Percentiles rank a stretch among this genome's conserved stretches.
Conservation (phyloP, 1,140 invertebrate genomes). For the Aphaenogaster floridana region DNA sequence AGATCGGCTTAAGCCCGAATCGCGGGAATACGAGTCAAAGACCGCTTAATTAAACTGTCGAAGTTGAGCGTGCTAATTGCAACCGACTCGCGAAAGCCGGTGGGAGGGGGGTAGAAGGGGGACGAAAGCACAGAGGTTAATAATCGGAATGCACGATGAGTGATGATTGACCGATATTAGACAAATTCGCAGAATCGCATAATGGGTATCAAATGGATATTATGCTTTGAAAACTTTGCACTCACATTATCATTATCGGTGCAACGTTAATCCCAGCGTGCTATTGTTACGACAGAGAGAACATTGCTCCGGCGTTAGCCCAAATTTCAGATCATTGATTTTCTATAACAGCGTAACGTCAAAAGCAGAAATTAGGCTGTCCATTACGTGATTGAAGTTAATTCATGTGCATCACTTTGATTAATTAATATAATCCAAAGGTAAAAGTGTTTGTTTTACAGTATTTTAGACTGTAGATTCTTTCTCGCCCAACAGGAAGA, state of each 20-base stretch:
- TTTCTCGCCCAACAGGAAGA: neutral
- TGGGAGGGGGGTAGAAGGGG: neutral
- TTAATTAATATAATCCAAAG: slow-evolving; percentile 31
- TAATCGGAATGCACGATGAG: slow-evolving; percentile 34
- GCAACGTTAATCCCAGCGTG: neutral
- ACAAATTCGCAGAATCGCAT: slow-evolving; percentile 3
- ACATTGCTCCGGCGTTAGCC: slow-evolving; percentile 9
- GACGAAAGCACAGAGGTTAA: neutral
- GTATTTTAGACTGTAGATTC: neutral
- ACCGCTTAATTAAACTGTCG: slow-evolving; percentile 84
- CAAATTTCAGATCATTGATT: slow-evolving; percentile 61
- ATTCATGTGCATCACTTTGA: slow-evolving; percentile 15
- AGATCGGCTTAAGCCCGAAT: slow-evolving; percentile 62
- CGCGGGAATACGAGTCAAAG: slow-evolving; percentile 70
- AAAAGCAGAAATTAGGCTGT: slow-evolving; percentile 56
- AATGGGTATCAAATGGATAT: slow-evolving; percentile 30
- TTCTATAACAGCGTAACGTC: slow-evolving; percentile 37
- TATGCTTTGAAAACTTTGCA: slow-evolving; percentile 32
- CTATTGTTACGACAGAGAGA: slow-evolving; percentile 37
- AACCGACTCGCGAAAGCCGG: slow-evolving; percentile 70
- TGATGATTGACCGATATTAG: slow-evolving; percentile 30
- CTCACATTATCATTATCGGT: slow-evolving; percentile 30
- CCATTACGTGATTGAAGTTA: slow-evolving; percentile 35
- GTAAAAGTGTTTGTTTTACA: neutral
- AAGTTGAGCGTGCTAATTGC: slow-evolving; percentile 84